Conservation (phyloP, 2,797 vertebrate genomes). For the Acanthornis magna region DNA sequence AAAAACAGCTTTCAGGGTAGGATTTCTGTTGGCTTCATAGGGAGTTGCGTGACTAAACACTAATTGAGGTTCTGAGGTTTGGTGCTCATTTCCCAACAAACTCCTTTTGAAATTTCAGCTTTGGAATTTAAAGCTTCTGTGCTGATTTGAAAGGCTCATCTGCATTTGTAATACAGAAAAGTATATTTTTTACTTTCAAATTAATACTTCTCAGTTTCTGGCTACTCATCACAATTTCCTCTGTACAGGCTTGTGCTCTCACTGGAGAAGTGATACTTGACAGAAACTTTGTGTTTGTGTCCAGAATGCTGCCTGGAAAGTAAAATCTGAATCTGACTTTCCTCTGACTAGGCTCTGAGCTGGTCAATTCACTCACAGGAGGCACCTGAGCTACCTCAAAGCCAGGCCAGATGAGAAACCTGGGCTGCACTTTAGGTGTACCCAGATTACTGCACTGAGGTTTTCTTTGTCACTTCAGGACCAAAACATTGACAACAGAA, state of each 20-base stretch:
- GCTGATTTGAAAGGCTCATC: slow-evolving; percentile 5
- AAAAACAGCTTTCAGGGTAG: neutral
- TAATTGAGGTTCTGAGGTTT: slow-evolving; percentile 17
- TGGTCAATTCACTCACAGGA: neutral
- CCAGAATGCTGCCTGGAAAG: neutral
- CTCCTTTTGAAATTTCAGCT: slow-evolving; percentile 12
- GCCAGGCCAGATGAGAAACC: neutral
- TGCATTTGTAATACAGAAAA: slow-evolving; percentile 2
- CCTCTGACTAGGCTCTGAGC: neutral
- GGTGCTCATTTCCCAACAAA: neutral
- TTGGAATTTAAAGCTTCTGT: neutral
- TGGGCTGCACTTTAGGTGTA: neutral
- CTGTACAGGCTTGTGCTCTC: neutral
- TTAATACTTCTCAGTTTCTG: neutral
- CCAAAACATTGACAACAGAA: neutral
- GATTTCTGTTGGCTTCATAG: neutral
- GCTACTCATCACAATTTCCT: neutral
- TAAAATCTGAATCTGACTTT: neutral
- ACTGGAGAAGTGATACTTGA: neutral
- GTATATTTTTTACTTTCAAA: neutral
- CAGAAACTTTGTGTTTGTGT: neutral
- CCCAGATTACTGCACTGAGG: neutral
- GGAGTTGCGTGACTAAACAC: neutral
- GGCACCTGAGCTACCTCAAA: neutral
- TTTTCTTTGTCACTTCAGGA: neutral